Percentiles rank a stretch among this genome's conserved stretches.
phyloP scores from a whole-genome alignment of 1,140 invertebrate species.

The Penaeus chinensis region DNA sequence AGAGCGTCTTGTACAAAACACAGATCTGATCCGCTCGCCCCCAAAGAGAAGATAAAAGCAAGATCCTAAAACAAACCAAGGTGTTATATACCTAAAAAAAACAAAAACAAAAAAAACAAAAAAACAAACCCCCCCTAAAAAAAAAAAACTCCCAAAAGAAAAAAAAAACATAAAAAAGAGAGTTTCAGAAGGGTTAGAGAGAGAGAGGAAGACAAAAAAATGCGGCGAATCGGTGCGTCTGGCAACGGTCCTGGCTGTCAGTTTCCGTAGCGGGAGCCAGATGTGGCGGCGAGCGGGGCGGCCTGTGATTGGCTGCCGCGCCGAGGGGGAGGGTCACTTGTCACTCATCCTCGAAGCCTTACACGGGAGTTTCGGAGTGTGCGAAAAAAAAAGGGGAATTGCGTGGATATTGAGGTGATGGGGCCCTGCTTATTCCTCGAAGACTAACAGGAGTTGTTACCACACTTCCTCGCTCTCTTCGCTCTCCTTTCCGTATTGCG shows the following conservation, averaged over 20 bases:
- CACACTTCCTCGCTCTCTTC: background rate
- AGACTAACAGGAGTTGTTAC: slow-evolving; percentile 15
- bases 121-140: background rate
- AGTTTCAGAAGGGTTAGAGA: background rate
- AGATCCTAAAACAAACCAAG: background rate
- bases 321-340: slow-evolving; percentile 50
- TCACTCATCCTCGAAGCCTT: slow-evolving; percentile 38
- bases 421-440: slow-evolving; percentile 25
- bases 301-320: slow-evolving; percentile 32
- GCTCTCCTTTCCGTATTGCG: too few species aligned
- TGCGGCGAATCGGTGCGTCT: slow-evolving; percentile 23
- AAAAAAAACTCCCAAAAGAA: background rate
- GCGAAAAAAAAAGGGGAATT: slow-evolving; percentile 12
- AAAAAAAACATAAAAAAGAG: background rate
- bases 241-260: slow-evolving; percentile 43
- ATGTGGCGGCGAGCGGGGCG: slow-evolving; percentile 34
- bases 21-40: background rate
- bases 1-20: background rate
- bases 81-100: background rate
- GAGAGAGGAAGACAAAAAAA: slow-evolving; percentile 9
- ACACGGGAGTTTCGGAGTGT: slow-evolving; percentile 4
- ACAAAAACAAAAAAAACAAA: background rate
- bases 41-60: background rate
- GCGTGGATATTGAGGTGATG: slow-evolving; percentile 48
- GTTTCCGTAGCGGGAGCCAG: slow-evolving; percentile 37